Percentiles rank a stretch among this genome's conserved stretches.
phyloP scores from a whole-genome alignment of 2,113 vertebrate genomes.

The Mormyrus iriodes region DNA sequence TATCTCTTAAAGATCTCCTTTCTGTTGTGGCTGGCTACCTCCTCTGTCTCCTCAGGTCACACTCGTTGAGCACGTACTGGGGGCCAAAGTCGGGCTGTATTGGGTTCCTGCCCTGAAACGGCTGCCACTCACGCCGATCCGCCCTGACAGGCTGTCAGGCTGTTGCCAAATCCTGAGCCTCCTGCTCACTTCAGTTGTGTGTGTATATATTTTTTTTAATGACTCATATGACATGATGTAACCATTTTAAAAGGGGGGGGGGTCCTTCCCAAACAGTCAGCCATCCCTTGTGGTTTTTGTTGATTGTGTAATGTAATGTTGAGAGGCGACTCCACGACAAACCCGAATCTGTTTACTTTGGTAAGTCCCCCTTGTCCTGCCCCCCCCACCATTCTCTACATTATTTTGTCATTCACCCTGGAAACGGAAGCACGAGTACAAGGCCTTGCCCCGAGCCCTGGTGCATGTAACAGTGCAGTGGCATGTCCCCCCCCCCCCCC shows the following conservation, averaged over 20 bases:
- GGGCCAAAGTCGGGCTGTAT: neutral
- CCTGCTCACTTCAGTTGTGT: neutral
- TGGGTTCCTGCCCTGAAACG: neutral
- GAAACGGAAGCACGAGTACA: neutral
- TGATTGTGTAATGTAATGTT: neutral
- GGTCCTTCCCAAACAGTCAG: neutral
- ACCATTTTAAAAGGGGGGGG: neutral
- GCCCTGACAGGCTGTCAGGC: neutral
- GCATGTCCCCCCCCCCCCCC: neutral
- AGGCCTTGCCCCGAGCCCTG: neutral
- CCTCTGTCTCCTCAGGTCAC: neutral
- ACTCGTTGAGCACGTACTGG: neutral
- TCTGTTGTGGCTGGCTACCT: neutral
- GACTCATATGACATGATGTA: neutral
- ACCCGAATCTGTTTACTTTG: neutral
- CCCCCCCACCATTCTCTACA: neutral
- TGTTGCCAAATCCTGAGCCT: neutral
- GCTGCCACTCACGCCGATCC: neutral
- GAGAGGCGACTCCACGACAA: neutral
- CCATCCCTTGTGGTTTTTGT: neutral
- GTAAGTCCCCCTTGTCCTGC: neutral
- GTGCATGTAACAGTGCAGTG: neutral
- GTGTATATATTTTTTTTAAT: neutral
- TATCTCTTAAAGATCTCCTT: neutral
- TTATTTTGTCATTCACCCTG: neutral